Evolutionary conservation across 2,113 vertebrate genomes (phyloP), one percentile per base, ranked within the genome.

Genomic region (Oryzias melastigma): DNA sequence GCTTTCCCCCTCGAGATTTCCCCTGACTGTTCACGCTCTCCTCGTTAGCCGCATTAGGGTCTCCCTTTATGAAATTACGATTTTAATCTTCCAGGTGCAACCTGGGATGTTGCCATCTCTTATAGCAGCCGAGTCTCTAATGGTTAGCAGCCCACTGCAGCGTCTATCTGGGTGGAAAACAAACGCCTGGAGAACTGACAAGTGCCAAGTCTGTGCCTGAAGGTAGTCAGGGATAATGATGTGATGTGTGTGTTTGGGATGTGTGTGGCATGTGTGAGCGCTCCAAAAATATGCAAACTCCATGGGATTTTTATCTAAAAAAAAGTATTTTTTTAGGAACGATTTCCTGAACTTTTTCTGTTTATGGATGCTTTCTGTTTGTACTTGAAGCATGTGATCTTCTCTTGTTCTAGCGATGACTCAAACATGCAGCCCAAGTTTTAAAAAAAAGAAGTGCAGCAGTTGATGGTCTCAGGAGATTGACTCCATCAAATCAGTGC

Each of bases 11-110:
- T 18, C 60, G 60, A 61, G 44, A 68, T 63, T 41, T 22, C 27
- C 22, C 41, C 47, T 2, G 0, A 48, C 49, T 71, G 29, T 52
- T 47, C 47, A 43, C 8, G 2, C 50, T 54, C 41, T 52, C 19
- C 43, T 65, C 43, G 25, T 83, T 76, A 71, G 62, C 57, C 50
- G 43, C 50, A 70, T 74, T 78, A 72, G 29, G 48, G 62, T 78
- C 64, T 56, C 42, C 42, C 27, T 46, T 48, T 62, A 55, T 79
- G 51, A 83, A 79, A 80, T 78, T 27, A 78, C 65, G 53, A 58
- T 43, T 49, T 56, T 82, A 75, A 80, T 80, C 68, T 64, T 65
- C 56, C 80, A 80, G 76, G 67, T 86, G 71, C 76, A 58, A 52
- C 56, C 27, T 52, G 54, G 51, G 68, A 71, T 65, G 63, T 64